Evolutionary conservation across 2,113 vertebrate species (phyloP).

Genomic region (Lates calcarifer): DNA sequence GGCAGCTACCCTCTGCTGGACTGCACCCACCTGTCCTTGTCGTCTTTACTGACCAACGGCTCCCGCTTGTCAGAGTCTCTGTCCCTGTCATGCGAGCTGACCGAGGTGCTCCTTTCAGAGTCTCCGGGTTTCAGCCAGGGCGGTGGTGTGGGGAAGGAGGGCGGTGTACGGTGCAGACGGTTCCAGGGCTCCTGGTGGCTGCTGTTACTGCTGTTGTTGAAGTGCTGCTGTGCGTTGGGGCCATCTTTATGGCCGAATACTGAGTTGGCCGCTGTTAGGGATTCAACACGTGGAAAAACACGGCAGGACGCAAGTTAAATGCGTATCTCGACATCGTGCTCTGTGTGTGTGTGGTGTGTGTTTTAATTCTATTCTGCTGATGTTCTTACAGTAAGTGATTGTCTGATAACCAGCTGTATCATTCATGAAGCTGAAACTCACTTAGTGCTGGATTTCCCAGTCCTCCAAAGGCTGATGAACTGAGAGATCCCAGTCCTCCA

Average conservation of each 20-base stretch:
- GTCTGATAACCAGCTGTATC: not conserved
- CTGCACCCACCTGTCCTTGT: conserved; percentile 94
- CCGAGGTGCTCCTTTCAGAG: conserved; percentile 92
- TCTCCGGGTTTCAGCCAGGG: conserved; percentile 98
- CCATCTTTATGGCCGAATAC: conserved; percentile 97
- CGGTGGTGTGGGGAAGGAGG: conserved; percentile 97
- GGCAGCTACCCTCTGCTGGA: not conserved
- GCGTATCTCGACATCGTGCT: conserved; percentile 32
- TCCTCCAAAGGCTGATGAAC: conserved; percentile 96
- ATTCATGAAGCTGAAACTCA: conserved; percentile 86
- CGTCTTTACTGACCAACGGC: conserved; percentile 92
- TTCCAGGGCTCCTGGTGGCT: conserved; percentile 98
- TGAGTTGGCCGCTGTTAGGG: conserved; percentile 94
- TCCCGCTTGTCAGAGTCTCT: conserved; percentile 94
- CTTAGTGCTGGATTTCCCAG: conserved; percentile 97
- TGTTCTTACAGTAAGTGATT: not conserved
- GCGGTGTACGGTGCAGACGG: conserved; percentile 97
- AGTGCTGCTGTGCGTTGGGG: conserved; percentile 93
- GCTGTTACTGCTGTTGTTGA: conserved; percentile 89
- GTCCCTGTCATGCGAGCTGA: conserved; percentile 95
- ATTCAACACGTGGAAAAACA: conserved; percentile 76
- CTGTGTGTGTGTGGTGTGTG: not conserved
- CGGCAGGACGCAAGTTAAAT: conserved; percentile 72
- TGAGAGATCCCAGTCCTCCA: conserved; percentile 92
- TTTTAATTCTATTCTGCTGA: not conserved